These are phyloP conservation scores for Tauraco erythrolophus DNA, from an alignment of 2,113 vertebrate genomes.

Conservation along the genomic window DNA sequence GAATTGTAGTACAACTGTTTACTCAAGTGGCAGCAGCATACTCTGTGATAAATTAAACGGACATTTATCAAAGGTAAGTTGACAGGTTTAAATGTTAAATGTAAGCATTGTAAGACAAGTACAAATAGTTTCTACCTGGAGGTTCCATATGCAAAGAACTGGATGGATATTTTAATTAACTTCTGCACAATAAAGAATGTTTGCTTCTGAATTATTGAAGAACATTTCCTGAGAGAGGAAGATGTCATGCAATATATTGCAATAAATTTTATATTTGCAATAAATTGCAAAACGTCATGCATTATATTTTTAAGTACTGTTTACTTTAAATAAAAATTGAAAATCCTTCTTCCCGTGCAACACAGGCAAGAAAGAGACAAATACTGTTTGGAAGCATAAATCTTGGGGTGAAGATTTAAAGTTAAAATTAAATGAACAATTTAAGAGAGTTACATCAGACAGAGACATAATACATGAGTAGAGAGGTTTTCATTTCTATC, in stretches of 20 bases:
- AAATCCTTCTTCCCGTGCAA: not conserved
- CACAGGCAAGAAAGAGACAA: not conserved
- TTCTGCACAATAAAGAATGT: not conserved
- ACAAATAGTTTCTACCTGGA: conserved; percentile 51
- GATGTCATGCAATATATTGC: not conserved
- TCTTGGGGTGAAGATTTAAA: not conserved
- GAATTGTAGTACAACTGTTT: conserved; percentile 18
- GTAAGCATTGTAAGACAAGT: conserved; percentile 27
- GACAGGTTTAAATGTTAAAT: conserved; percentile 25
- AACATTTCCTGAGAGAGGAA: conserved; percentile 33
- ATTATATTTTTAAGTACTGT: not conserved
- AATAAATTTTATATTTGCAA: not conserved
- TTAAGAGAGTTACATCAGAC: not conserved
- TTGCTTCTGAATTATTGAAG: conserved; percentile 30
- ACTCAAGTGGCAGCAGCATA: conserved; percentile 25
- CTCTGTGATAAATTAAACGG: conserved; percentile 28
- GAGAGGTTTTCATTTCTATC: not conserved
- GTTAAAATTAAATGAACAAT: not conserved
- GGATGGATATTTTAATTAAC: conserved; percentile 49
- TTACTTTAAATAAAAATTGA: not conserved
- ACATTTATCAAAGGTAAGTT: conserved; percentile 17
- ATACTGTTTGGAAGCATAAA: not conserved
- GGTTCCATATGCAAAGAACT: conserved; percentile 9
- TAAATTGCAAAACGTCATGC: not conserved
- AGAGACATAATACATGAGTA: not conserved